phyloP scores from a whole-genome alignment of 2,888 invertebrate genomes.

The Agelastica alni region DNA sequence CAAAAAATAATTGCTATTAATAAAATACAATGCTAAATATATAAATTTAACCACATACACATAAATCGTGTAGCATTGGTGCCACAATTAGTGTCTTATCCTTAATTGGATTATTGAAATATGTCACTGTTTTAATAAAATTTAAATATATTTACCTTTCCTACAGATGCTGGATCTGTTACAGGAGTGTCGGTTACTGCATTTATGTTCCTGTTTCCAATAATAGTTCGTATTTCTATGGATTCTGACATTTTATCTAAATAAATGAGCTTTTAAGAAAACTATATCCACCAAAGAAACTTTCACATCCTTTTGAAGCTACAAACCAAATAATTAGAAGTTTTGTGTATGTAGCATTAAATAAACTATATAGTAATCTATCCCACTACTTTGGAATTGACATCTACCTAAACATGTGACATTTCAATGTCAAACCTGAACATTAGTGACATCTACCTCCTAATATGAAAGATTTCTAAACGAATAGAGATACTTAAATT shows the following conservation, averaged over 20 bases:
- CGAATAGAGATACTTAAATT: no score
- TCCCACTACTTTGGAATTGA: not conserved
- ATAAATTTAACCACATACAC: no score
- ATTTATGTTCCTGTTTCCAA: conserved; percentile 57
- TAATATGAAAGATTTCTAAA: no score
- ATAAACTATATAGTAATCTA: conserved; percentile 1
- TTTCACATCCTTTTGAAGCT: conserved; percentile 15
- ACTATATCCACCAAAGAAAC: conserved; percentile 11
- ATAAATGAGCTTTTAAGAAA: not conserved
- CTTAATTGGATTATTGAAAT: no score
- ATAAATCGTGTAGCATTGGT: no score
- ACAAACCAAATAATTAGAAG: conserved; percentile 2
- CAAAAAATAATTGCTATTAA: no score
- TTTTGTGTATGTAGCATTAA: conserved; percentile 1
- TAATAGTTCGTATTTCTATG: conserved; percentile 54
- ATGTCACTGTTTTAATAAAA: no score
- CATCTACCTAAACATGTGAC: no score
- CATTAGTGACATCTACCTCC: no score
- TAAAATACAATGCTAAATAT: no score
- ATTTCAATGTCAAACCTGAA: no score
- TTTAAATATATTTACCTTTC: conserved; percentile 59
- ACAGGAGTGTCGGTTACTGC: conserved; percentile 74
- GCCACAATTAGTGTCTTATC: no score
- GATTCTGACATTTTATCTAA: conserved; percentile 50
- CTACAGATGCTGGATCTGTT: conserved; percentile 73